Percentiles rank a stretch among this genome's conserved stretches.
These are phyloP conservation scores for Onychomys torridus DNA, from an alignment of 2,797 vertebrate species.

Conservation along the genomic window DNA sequence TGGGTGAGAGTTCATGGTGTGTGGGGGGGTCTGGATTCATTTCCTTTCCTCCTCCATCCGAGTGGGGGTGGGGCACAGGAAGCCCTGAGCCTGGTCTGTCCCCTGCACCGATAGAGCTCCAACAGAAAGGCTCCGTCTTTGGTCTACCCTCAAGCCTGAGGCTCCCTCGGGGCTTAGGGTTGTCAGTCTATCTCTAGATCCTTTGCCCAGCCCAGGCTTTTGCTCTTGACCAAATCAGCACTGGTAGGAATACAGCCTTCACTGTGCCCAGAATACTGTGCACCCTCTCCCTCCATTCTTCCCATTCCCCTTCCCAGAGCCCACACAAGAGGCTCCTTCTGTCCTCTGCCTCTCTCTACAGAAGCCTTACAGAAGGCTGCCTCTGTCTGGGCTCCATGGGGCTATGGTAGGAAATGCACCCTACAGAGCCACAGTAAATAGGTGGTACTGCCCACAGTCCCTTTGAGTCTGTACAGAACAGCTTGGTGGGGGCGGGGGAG, in stretches of 20 bases:
- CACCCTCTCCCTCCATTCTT: too few relatives aligned
- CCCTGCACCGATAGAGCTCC: too few relatives aligned
- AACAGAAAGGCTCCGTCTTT: not conserved
- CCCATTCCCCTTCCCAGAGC: not conserved
- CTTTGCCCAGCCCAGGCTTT: not conserved
- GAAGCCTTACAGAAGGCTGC: not conserved
- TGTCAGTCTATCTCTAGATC: not conserved
- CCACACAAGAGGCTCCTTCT: not conserved
- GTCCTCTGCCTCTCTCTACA: not conserved
- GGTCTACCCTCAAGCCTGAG: not conserved
- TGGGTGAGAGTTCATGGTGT: not conserved
- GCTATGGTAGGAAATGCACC: not conserved
- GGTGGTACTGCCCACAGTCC: not conserved
- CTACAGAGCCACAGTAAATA: not conserved
- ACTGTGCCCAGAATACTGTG: not conserved
- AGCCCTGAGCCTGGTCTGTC: not conserved
- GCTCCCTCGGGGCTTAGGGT: not conserved
- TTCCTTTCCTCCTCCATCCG: not conserved
- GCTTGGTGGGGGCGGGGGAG: not conserved
- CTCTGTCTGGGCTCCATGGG: not conserved
- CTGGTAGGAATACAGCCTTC: not conserved
- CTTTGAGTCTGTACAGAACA: not conserved
- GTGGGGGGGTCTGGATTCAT: not conserved
- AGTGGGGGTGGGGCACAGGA: rapidly evolving
- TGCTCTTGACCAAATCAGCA: not conserved